Conservation (phyloP, 2,113 vertebrate genomes). For the Crotalus helleri region DNA sequence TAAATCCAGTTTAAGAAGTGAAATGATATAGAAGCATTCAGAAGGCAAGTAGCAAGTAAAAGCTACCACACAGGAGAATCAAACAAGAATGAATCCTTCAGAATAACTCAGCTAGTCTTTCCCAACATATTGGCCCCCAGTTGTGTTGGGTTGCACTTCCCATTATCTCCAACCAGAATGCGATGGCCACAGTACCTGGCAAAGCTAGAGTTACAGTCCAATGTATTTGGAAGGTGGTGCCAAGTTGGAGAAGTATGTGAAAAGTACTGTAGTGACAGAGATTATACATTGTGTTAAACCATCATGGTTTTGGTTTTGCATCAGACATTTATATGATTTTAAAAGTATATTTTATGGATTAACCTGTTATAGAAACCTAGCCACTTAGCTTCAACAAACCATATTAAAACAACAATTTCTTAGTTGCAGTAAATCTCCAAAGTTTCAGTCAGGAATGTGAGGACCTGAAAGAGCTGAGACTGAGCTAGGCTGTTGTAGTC, state of each 20-base stretch:
- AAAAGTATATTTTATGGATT: not conserved
- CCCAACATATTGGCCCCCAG: not conserved
- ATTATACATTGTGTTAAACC: not conserved
- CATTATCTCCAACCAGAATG: not conserved
- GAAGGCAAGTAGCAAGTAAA: not conserved
- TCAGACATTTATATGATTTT: not conserved
- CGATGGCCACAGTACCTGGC: not conserved
- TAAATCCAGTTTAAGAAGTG: not conserved
- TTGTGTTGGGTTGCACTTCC: not conserved
- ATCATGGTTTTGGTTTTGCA: not conserved
- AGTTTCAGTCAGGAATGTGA: not conserved
- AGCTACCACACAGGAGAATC: not conserved
- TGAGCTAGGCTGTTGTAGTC: not conserved
- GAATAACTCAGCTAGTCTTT: not conserved
- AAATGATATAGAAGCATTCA: not conserved
- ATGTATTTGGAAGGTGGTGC: not conserved
- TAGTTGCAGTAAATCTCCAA: not conserved
- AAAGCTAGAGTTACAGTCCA: not conserved
- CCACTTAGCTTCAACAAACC: not conserved
- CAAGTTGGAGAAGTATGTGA: not conserved
- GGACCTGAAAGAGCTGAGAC: not conserved
- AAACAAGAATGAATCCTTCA: not conserved
- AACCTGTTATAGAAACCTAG: not conserved
- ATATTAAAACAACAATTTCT: not conserved
- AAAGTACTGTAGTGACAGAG: not conserved